Base-by-base conservation (phyloP, 2,888 invertebrate species). In the Nomada hirtipes region DNA sequence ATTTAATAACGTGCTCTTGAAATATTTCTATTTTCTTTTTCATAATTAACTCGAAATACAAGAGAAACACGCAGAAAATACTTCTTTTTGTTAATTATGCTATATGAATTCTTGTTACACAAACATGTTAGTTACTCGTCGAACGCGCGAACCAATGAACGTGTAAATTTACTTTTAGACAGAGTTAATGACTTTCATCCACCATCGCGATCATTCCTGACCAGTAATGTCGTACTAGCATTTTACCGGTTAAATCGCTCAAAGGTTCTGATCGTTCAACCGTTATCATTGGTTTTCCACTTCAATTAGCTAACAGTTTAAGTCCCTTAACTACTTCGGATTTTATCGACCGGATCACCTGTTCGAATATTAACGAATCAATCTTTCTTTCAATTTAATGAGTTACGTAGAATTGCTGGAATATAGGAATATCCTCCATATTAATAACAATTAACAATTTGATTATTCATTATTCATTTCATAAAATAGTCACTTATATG, bases 231-330 rank as follows among this genome's bases (percentile, higher is more conserved):
- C 42, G 73, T 72, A 80, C 76, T 76, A 82, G 63, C 64, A 69
- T 69, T 74, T 80, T 71, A 80, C 80, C 76, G 76, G 42, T 72
- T 80, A 82, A 82, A 80, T 67, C 55, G 79, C 60, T 70, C 79
- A 79, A 81, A 81, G 79, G 69, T 65, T 75, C 44, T 71, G 71
- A 20, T 50, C 80, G 63, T 69, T 69, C 52, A 63, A 80, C 82
- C 57, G 76, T 61, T 72, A 50, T 71, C 52, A 72, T 82, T 50
- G 73, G 72, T 82, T 76, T 80, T 82, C 57, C 80, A 52, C 76
- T 69, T 64, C 71, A 68, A 59, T 76, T 72, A 50, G 36, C 59
- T 59, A 80, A 80, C 64, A 64, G 67, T 72, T 75, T 60, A 69
- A 76, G 80, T 76, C 72, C 23, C 26, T 76, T 82, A 76, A 76